These are phyloP conservation scores for Bombus consobrinus DNA, from an alignment of 1,140 invertebrate genomes.

Conservation along the genomic window DNA sequence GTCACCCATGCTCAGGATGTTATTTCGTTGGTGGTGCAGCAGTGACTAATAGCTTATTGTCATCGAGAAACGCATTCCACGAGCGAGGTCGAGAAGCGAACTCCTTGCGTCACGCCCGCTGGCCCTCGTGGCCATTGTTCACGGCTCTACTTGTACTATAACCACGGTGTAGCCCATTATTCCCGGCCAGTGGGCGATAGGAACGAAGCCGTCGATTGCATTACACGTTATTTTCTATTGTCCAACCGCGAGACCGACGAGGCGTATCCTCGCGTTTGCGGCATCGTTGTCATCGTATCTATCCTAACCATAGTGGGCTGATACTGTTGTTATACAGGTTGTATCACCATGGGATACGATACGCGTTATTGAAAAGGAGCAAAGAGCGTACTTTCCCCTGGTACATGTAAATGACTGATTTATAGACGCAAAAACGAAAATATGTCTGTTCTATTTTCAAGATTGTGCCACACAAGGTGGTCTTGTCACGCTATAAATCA, in stretches of 20 bases:
- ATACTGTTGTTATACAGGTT: background rate
- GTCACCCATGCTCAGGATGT: constrained; percentile 11
- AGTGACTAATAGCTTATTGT: constrained; percentile 23
- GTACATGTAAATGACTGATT: background rate
- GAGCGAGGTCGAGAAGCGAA: background rate
- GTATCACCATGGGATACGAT: background rate
- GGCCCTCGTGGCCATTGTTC: constrained; percentile 9
- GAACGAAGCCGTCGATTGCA: constrained; percentile 40
- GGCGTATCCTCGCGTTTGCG: constrained; percentile 25
- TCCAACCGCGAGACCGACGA: constrained; percentile 30
- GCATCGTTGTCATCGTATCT: constrained; percentile 17
- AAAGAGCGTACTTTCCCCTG: background rate
- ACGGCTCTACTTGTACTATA: background rate
- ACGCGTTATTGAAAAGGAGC: background rate
- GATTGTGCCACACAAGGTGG: background rate
- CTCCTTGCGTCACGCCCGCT: constrained; percentile 8
- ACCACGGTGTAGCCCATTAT: constrained; percentile 23
- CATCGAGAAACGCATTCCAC: constrained; percentile 22
- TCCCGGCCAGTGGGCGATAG: constrained; percentile 34
- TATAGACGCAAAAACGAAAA: background rate
- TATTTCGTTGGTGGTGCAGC: background rate
- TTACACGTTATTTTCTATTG: constrained; percentile 53
- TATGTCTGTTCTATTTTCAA: background rate
- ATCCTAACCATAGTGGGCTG: background rate
- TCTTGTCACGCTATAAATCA: background rate